Percentiles rank a stretch among this genome's conserved stretches.
Evolutionary conservation across 2,888 invertebrate species (phyloP).

Genomic region (Eilema depressum): DNA sequence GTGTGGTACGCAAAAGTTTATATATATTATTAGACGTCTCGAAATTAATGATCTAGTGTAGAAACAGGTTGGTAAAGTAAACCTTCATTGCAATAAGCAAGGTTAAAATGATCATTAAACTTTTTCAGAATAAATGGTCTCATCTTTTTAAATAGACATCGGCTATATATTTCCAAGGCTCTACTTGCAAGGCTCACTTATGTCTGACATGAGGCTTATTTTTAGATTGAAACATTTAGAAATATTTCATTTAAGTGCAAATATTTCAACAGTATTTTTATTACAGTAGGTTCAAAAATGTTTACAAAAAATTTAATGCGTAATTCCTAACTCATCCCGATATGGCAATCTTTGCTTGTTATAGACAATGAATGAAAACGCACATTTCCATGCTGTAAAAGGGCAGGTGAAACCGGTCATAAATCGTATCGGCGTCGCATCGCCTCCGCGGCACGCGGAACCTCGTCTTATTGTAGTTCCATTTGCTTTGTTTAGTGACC

Average conservation of each 20-base stretch:
- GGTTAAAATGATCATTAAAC: constrained; percentile 6
- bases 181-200: not conserved
- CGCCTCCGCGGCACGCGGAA: constrained; percentile 78
- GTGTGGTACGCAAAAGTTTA: constrained; percentile 19
- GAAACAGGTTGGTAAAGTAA: constrained; percentile 9
- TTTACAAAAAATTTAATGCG: not conserved
- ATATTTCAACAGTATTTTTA: not conserved
- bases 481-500: constrained; percentile 75
- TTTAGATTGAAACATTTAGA: not conserved
- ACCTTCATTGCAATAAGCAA: constrained; percentile 13
- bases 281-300: not conserved
- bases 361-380: constrained; percentile 62
- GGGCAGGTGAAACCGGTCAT: constrained; percentile 75
- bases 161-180: not conserved
- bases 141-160: no score
- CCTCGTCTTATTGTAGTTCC: constrained; percentile 80
- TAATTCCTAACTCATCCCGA: not conserved
- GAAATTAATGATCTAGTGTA: constrained; percentile 13
- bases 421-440: constrained; percentile 74
- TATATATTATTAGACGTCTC: not conserved
- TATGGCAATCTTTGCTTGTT: constrained; percentile 15
- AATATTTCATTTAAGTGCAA: not conserved
- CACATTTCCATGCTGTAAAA: constrained; percentile 56
- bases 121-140: not conserved
- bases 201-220: not conserved